A percentile compares a stretch with the other conserved stretches of the same genome.
Conservation (phyloP, 2,113 vertebrate species). For the Rhinopomastus cyanomelas region DNA sequence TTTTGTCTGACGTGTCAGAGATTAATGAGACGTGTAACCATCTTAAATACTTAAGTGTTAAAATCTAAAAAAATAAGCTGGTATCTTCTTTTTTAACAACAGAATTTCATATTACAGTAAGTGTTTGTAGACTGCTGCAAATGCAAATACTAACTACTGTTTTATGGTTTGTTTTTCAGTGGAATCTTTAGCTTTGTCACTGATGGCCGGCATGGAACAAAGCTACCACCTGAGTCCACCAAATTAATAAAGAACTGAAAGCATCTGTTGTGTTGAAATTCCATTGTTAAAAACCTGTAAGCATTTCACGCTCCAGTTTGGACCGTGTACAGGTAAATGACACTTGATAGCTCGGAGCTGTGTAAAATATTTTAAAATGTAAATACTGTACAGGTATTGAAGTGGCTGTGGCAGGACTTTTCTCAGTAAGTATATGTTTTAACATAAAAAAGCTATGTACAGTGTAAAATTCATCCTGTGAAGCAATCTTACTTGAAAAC, state of each 20-base stretch:
- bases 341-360: not conserved
- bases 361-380: slow-evolving; percentile 42
- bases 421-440: not conserved
- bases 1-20: not conserved
- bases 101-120: not conserved
- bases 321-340: not conserved
- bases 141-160: not conserved
- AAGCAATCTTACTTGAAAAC: not conserved
- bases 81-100: not conserved
- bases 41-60: not conserved
- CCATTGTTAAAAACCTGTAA: not conserved
- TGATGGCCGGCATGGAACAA: slow-evolving; percentile 97
- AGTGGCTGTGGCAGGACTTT: not conserved
- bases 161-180: slow-evolving; percentile 76
- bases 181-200: slow-evolving; percentile 94
- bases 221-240: slow-evolving; percentile 56
- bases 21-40: not conserved
- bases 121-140: not conserved
- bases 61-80: not conserved
- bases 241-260: not conserved
- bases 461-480: not conserved
- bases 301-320: slow-evolving; percentile 2
- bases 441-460: slow-evolving; percentile 3
- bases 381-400: slow-evolving; percentile 45
- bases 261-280: not conserved